Evolutionary conservation across 2,888 invertebrate genomes (phyloP).

Genomic region (Morinoia aosen): DNA sequence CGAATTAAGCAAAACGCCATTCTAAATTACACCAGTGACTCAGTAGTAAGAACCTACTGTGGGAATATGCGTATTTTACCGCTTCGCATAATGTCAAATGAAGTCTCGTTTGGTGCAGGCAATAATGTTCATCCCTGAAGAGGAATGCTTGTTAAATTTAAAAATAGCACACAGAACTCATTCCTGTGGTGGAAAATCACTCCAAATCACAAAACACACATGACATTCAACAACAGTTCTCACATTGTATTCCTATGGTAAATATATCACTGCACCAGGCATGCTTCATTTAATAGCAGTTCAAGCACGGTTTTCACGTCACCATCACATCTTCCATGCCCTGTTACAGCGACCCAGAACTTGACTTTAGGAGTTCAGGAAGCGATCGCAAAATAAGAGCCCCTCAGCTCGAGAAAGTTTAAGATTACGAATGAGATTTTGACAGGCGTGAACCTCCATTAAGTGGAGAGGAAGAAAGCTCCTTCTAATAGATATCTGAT

Average conservation of each 20-base stretch:
- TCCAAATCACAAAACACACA: too few species aligned
- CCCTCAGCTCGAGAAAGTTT: conserved; percentile 29
- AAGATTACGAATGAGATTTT: conserved; percentile 43
- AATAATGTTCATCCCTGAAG: neutral
- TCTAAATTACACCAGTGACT: neutral
- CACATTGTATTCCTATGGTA: neutral
- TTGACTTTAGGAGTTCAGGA: neutral
- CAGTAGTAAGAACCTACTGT: neutral
- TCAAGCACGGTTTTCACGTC: neutral
- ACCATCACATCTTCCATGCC: neutral
- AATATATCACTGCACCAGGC: neutral
- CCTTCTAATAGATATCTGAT: conserved; percentile 46
- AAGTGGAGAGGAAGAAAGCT: conserved; percentile 36
- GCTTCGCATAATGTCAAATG: neutral
- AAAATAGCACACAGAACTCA: too few species aligned
- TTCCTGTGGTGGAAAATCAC: too few species aligned
- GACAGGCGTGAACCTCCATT: conserved; percentile 39
- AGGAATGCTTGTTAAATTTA: neutral
- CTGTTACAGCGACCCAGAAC: neutral
- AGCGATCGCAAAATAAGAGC: conserved; percentile 21
- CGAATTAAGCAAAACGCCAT: neutral
- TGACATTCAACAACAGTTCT: neutral
- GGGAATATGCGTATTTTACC: neutral
- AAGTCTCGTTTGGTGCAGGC: neutral
- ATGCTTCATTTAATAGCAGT: neutral